Conservation (phyloP, 2,888 invertebrate genomes). For the Phalangium opilio region DNA sequence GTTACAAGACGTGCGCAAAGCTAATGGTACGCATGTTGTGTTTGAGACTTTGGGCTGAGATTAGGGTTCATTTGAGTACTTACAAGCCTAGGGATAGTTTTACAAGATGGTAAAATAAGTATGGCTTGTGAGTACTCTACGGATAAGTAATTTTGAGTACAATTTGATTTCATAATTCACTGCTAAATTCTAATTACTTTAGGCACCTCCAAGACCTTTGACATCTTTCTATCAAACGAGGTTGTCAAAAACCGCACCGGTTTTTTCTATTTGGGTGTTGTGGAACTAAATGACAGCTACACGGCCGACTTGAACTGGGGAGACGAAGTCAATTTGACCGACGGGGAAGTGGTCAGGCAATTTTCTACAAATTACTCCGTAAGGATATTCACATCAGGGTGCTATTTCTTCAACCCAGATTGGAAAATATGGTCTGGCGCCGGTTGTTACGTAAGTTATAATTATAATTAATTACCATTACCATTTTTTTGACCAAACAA, state of each 20-base stretch:
- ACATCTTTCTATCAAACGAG: constrained; percentile 21
- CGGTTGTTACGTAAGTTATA: constrained; percentile 25
- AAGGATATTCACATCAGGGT: constrained; percentile 29
- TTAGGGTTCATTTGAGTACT: no score
- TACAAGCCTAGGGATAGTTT: no score
- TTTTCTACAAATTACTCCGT: constrained; percentile 30
- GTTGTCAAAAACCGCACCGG: constrained; percentile 24
- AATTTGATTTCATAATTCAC: no score
- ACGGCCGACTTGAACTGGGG: constrained; percentile 22
- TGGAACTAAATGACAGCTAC: constrained; percentile 18
- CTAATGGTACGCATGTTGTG: constrained; percentile 12
- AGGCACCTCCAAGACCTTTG: constrained; percentile 14
- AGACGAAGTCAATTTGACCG: constrained; percentile 21
- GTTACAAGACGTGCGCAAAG: constrained; percentile 14
- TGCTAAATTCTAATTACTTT: no score
- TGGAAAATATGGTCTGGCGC: constrained; percentile 24
- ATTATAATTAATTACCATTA: no score
- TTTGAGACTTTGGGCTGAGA: no score
- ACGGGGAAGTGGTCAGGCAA: constrained; percentile 21
- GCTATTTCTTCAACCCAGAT: constrained; percentile 27
- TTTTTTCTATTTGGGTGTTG: constrained; percentile 28
- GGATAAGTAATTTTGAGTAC: no score
- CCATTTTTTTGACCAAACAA: no score
- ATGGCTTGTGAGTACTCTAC: no score
- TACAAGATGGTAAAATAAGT: no score